Percentiles rank a stretch among this genome's conserved stretches.
Conservation (phyloP, 2,888 invertebrate species). For the Aproaerema taeniolella region DNA sequence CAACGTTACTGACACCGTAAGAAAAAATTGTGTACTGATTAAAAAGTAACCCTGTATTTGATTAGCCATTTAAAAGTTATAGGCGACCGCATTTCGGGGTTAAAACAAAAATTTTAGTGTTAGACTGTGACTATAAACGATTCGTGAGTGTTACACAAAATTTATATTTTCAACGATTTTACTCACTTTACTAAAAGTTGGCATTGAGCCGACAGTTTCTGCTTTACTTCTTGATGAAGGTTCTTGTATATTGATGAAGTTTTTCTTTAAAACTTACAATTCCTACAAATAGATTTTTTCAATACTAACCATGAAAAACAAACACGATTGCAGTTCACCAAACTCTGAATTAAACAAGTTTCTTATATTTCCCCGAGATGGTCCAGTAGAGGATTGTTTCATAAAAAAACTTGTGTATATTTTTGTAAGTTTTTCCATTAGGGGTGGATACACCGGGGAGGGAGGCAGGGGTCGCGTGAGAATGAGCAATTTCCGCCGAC, state of each 20-base stretch:
- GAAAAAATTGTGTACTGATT: too few species aligned
- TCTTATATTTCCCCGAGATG: slow-evolving; percentile 25
- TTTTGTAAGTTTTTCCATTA: slow-evolving; percentile 74
- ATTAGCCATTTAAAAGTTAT: too few species aligned
- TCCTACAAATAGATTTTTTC: neutral
- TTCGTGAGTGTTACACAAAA: too few species aligned
- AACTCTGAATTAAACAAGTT: neutral
- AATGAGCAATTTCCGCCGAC: slow-evolving; percentile 74
- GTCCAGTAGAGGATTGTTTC: slow-evolving; percentile 45
- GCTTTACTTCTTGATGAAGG: too few species aligned
- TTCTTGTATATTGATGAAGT: neutral
- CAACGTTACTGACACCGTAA: too few species aligned
- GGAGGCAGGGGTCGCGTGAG: slow-evolving; percentile 66
- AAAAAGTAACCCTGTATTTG: too few species aligned
- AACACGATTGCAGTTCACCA: neutral
- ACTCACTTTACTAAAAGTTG: too few species aligned
- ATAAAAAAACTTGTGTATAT: slow-evolving; percentile 67
- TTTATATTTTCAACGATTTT: too few species aligned
- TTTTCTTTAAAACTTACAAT: neutral
- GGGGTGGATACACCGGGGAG: slow-evolving; percentile 58
- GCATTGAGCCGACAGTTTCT: too few species aligned
- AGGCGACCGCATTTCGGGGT: too few species aligned
- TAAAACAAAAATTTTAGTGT: too few species aligned
- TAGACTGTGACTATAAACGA: too few species aligned
- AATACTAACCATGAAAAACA: neutral